phyloP scores from a whole-genome alignment of 2,797 vertebrate genomes.

The Lithobates sylvaticus region DNA sequence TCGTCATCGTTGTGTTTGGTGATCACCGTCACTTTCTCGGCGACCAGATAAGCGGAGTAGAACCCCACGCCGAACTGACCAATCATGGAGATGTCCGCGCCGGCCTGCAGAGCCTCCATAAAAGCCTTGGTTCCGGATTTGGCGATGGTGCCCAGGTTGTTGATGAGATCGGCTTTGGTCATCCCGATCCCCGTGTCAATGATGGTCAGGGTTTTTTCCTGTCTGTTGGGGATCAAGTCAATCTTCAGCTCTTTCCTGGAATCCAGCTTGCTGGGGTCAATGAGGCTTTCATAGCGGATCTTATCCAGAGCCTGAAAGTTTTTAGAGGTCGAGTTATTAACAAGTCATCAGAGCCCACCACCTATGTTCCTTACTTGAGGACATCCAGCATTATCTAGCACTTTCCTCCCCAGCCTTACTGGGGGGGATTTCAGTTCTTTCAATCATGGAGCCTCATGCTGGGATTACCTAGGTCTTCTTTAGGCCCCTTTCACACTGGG shows the following conservation, averaged over 20 bases:
- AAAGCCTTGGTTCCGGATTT: slow-evolving; percentile 81
- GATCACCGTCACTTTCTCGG: slow-evolving; percentile 79
- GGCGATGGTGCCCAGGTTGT: slow-evolving; percentile 73
- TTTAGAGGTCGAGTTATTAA: too few relatives aligned
- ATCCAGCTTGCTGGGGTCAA: slow-evolving; percentile 75
- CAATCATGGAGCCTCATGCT: too few relatives aligned
- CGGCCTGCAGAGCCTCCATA: slow-evolving; percentile 80
- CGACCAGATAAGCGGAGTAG: slow-evolving; percentile 81
- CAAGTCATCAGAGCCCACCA: too few relatives aligned
- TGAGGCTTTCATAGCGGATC: slow-evolving; percentile 77
- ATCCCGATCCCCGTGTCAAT: slow-evolving; percentile 78
- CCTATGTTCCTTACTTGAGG: too few relatives aligned
- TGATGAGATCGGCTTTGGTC: slow-evolving; percentile 79
- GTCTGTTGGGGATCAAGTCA: slow-evolving; percentile 70
- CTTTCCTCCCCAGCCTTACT: too few relatives aligned
- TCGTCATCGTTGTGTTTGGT: slow-evolving; percentile 83
- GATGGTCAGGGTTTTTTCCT: slow-evolving; percentile 67
- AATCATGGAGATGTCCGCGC: slow-evolving; percentile 81
- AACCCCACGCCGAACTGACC: slow-evolving; percentile 82
- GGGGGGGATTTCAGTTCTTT: too few relatives aligned
- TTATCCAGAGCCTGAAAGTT: slow-evolving; percentile 71
- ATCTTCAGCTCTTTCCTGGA: slow-evolving; percentile 76
- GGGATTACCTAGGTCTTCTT: too few relatives aligned
- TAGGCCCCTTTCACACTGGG: too few relatives aligned
- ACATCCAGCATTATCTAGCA: too few relatives aligned